A percentile compares a stretch with the other conserved stretches of the same genome.
Evolutionary conservation across 2,797 vertebrate species (phyloP).

Genomic region (Capromys pilorides): DNA sequence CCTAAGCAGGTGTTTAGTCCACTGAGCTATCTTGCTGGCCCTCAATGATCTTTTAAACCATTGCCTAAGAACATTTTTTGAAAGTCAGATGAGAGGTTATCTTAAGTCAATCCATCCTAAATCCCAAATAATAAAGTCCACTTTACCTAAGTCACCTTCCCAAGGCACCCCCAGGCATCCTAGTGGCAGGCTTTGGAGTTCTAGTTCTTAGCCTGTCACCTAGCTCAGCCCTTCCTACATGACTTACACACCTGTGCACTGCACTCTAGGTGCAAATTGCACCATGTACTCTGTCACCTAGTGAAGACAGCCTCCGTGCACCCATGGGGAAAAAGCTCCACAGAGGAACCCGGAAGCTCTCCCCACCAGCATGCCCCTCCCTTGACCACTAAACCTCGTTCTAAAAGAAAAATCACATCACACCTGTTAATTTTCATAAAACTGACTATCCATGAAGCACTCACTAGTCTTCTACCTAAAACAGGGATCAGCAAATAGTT

Average conservation of each 20-base stretch:
- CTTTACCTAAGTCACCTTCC: not conserved
- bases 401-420: not conserved
- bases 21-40: too few relatives aligned
- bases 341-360: not conserved
- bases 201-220: not conserved
- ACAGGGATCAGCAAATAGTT: not conserved
- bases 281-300: not conserved
- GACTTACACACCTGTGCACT: not conserved
- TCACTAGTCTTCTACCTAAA: not conserved
- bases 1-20: too few relatives aligned
- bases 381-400: not conserved
- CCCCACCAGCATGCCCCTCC: not conserved
- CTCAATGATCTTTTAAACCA: constrained; percentile 11
- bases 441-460: not conserved
- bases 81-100: constrained; percentile 15
- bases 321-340: not conserved
- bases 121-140: not conserved
- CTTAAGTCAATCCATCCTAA: constrained; percentile 31
- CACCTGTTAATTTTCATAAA: not conserved
- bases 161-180: not conserved
- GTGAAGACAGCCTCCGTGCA: not conserved
- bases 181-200: not conserved
- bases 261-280: not conserved
- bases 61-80: constrained; percentile 1
- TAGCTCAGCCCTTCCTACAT: not conserved